A percentile compares a stretch with the other conserved stretches of the same genome.
Evolutionary conservation across 2,113 vertebrate genomes (phyloP).

Genomic region (Larimichthys polyactis): DNA sequence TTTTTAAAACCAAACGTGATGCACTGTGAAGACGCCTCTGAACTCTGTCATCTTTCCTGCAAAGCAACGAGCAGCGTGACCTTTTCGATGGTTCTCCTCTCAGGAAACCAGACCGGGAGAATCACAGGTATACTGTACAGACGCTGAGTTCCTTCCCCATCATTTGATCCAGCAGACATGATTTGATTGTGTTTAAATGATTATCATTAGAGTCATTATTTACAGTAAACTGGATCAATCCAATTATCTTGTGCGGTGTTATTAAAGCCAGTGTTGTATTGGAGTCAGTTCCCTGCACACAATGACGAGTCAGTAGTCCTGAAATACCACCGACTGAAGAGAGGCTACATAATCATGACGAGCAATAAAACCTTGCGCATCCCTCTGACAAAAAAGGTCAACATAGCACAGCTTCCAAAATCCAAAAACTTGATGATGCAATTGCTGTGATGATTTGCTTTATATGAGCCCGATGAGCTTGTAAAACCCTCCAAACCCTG

Average conservation of each 20-base stretch:
- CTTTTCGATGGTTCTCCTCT: conserved; percentile 1
- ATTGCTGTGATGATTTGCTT: conserved; percentile 9
- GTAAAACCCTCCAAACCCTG: neutral
- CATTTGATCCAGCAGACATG: conserved; percentile 13
- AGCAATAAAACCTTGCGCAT: conserved; percentile 13
- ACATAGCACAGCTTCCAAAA: neutral
- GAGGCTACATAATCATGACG: conserved; percentile 16
- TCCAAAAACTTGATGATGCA: neutral
- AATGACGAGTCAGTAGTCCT: conserved; percentile 37
- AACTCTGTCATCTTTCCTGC: conserved; percentile 5
- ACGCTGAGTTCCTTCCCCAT: neutral
- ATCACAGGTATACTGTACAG: neutral
- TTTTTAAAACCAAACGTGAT: conserved; percentile 19
- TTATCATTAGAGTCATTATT: conserved; percentile 12
- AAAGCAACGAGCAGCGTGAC: conserved; percentile 28
- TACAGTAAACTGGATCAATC: conserved; percentile 24
- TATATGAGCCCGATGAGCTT: neutral
- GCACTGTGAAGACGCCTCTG: neutral
- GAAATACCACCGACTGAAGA: conserved; percentile 34
- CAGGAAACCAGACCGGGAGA: conserved; percentile 10
- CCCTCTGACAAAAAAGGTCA: conserved; percentile 13
- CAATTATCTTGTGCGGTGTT: conserved; percentile 21
- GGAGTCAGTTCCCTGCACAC: conserved; percentile 29
- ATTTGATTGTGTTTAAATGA: conserved; percentile 23
- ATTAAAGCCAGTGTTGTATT: conserved; percentile 27